These are phyloP conservation scores for Pteromalus puparum DNA, from an alignment of 1,140 invertebrate genomes.

Conservation along the genomic window DNA sequence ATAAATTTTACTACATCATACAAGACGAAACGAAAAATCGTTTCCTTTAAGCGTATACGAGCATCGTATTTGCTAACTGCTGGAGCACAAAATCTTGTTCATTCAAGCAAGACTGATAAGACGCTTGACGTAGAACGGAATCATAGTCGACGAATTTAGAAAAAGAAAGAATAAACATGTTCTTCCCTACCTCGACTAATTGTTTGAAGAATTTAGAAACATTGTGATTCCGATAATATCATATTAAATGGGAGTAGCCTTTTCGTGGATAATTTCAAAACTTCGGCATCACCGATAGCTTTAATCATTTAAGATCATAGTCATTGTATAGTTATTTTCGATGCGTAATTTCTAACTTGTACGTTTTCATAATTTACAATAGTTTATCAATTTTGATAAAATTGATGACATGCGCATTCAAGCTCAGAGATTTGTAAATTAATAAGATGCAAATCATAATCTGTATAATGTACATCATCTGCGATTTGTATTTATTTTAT, in stretches of 20 bases:
- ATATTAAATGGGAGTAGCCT: constrained; percentile 10
- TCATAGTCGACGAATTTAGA: not conserved
- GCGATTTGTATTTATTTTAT: constrained; percentile 26
- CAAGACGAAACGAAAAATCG: not conserved
- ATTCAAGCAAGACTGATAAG: constrained; percentile 37
- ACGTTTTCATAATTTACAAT: not conserved
- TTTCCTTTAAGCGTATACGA: not conserved
- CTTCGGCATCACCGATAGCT: not conserved
- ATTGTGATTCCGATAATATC: constrained; percentile 25
- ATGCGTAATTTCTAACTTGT: not conserved
- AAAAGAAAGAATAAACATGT: constrained; percentile 8
- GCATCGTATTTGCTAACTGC: not conserved
- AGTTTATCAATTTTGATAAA: not conserved
- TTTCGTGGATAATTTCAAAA: constrained; percentile 15
- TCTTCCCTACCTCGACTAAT: constrained; percentile 16
- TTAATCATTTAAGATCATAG: not conserved
- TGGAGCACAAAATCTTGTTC: constrained; percentile 38
- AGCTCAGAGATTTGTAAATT: constrained; percentile 14
- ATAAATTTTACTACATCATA: not conserved
- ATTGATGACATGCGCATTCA: not conserved
- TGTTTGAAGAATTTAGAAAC: not conserved
- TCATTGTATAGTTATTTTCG: not conserved
- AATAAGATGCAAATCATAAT: constrained; percentile 11
- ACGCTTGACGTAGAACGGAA: not conserved
- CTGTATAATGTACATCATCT: not conserved